Conservation (phyloP, 2,888 invertebrate species). For the Philopedon plagiatum region DNA sequence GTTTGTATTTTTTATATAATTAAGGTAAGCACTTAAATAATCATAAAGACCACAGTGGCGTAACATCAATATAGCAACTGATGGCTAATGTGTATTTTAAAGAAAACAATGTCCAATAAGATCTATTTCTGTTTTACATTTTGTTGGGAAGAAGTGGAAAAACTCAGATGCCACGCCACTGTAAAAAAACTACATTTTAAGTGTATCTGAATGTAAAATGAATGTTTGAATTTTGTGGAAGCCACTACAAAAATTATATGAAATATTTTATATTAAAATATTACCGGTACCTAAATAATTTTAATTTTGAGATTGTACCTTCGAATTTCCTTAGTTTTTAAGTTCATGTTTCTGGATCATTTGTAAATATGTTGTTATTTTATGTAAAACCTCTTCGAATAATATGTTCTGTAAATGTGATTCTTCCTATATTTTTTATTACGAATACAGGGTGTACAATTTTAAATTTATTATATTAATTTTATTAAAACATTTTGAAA, state of each 20-base stretch:
- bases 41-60: background rate
- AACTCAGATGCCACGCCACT: too few relatives aligned
- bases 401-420: background rate
- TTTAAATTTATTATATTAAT: background rate
- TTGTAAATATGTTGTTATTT: background rate
- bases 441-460: slow-evolving; percentile 4
- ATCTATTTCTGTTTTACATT: too few relatives aligned
- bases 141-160: too few relatives aligned
- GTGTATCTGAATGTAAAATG: background rate
- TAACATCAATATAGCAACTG: background rate
- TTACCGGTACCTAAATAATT: background rate
- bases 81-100: too few relatives aligned
- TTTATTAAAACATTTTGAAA: slow-evolving; percentile 4
- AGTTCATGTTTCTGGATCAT: background rate
- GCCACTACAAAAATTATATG: background rate
- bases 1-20: slow-evolving; percentile 6
- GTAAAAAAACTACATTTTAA: background rate
- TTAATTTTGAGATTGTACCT: background rate
- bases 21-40: background rate
- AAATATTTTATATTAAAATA: slow-evolving; percentile 18
- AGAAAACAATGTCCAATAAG: too few relatives aligned
- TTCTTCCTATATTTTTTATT: slow-evolving; percentile 5
- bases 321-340: slow-evolving; percentile 3
- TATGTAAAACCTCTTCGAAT: background rate
- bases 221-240: slow-evolving; percentile 11